Evolutionary conservation across 2,113 vertebrate species (phyloP), one percentile per base, ranked within the genome.

Genomic region (Platysteira castanea): DNA sequence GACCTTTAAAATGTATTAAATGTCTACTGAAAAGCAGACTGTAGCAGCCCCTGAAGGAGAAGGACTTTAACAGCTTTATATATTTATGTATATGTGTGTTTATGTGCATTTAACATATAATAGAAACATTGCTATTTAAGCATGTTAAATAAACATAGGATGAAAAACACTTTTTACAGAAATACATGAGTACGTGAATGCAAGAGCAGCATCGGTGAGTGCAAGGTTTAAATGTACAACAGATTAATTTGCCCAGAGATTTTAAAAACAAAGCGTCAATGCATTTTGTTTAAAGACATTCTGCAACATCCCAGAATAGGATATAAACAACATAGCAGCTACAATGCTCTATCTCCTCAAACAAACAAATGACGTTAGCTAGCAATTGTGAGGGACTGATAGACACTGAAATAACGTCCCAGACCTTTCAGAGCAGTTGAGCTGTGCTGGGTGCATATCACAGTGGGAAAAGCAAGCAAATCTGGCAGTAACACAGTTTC

Each of bases 331-430:
- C 39, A 17, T 1, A 67, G 70, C 42, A 84, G 73, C 52, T 47
- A 90, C 79, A 94, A 61, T 7, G 6, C 11, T 86, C 68, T 56
- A 8, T 33, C 68, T 81, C 56, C 76, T 81, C 47, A 52, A 54
- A 86, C 47, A 95, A 95, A 93, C 54, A 91, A 75, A 92, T 70
- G 4, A 84, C 27, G 24, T 70, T 80, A 73, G 79, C 59, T 67
- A 92, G 86, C 52, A 74, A 74, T 64, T 76, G 67, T 70, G 80
- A 85, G 53, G 73, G 39, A 54, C 54, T 1, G 10, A 83, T 19
- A 93, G 75, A 82, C 94, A 80, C 47, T 35, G 63, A 91, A 89
- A 84, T 13, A 85, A 89, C 0, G 0, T 50, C 41, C 53, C 37
- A 73, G 53, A 63, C 37, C 35, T 65, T 68, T 75, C 2, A 31